A percentile compares a stretch with the other conserved stretches of the same genome.
Evolutionary conservation across 2,797 vertebrate genomes (phyloP).

Genomic region (Manis crassicaudata): DNA sequence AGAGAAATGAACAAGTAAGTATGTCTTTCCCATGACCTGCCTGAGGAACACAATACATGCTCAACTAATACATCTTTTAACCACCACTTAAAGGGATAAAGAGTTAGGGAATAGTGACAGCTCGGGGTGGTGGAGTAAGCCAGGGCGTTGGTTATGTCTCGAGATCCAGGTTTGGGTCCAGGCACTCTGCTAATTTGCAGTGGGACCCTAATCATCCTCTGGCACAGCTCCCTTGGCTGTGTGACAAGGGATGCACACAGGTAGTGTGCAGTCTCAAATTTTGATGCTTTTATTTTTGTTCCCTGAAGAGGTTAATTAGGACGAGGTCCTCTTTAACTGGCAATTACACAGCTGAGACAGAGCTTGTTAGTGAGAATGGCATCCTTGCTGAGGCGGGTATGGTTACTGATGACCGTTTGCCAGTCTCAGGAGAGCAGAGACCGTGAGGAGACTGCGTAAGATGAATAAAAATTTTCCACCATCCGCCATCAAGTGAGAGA

Average conservation of each 20-base stretch:
- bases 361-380: conserved; percentile 2
- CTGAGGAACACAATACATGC: background rate
- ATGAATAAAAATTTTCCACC: background rate
- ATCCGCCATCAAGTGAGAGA: background rate
- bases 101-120: background rate
- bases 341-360: background rate
- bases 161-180: background rate
- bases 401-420: background rate
- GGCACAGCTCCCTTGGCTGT: background rate
- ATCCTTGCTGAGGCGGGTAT: background rate
- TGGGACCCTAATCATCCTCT: background rate
- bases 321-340: background rate
- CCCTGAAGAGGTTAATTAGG: conserved; percentile 59
- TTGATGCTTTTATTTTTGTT: background rate
- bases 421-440: conserved; percentile 21
- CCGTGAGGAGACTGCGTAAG: background rate
- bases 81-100: background rate
- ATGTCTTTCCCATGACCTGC: background rate
- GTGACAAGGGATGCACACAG: background rate
- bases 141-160: background rate
- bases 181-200: background rate
- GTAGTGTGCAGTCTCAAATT: background rate
- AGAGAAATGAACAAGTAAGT: background rate
- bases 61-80: background rate
- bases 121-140: background rate